Conservation (phyloP, 2,113 vertebrate genomes). For the Caloenas nicobarica region DNA sequence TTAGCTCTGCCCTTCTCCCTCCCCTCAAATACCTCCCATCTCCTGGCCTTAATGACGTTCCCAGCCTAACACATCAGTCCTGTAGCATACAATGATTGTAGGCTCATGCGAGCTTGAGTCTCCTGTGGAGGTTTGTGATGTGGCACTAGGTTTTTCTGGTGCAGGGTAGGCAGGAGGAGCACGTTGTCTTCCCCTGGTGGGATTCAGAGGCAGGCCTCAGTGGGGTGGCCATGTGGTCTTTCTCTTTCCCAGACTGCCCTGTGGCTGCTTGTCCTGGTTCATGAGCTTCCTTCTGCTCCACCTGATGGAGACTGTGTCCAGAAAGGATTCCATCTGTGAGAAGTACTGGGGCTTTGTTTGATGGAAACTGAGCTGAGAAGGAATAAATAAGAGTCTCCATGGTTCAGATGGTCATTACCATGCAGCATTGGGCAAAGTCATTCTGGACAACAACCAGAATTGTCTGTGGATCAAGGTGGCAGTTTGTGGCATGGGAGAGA, state of each 20-base stretch:
- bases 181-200: background rate
- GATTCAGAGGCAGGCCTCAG: background rate
- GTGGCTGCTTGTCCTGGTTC: background rate
- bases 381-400: background rate
- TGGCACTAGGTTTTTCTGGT: background rate
- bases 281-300: background rate
- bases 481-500: background rate
- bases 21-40: background rate
- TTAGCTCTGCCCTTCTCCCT: background rate
- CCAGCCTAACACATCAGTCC: background rate
- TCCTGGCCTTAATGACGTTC: constrained; percentile 33
- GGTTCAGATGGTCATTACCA: background rate
- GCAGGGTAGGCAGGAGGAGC: background rate
- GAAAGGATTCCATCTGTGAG: background rate
- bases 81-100: background rate
- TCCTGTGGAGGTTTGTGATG: background rate
- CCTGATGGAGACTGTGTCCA: background rate
- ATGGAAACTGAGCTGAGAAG: constrained; percentile 51
- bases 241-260: background rate
- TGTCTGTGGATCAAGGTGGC: background rate
- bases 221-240: background rate
- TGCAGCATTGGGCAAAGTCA: background rate
- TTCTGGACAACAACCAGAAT: background rate
- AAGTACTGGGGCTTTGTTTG: constrained; percentile 40
- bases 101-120: background rate